Percentiles rank a stretch among this genome's conserved stretches.
Conservation (phyloP, 2,888 invertebrate genomes). For the Pandemis corylana region DNA sequence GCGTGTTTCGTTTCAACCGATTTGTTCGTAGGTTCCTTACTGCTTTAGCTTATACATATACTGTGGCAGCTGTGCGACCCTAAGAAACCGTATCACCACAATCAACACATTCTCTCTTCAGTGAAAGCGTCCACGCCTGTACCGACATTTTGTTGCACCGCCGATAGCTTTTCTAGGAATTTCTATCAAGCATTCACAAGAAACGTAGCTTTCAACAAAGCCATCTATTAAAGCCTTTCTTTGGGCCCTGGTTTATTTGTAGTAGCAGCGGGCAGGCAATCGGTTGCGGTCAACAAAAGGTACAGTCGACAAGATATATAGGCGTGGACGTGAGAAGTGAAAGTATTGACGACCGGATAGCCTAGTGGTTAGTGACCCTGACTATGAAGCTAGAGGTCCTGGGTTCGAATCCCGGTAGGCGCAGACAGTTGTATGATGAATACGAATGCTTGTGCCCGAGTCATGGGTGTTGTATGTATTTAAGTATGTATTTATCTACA, state of each 20-base stretch:
- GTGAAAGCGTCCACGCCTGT: slow-evolving; percentile 26
- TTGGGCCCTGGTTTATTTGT: slow-evolving; percentile 22
- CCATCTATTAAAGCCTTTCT: slow-evolving; percentile 11
- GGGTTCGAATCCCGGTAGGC: too few species aligned
- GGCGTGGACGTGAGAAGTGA: background rate
- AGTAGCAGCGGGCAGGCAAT: background rate
- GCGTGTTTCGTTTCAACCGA: too few species aligned
- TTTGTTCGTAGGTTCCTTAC: too few species aligned
- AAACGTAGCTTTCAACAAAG: slow-evolving; percentile 27
- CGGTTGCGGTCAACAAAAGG: background rate
- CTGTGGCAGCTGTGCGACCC: background rate
- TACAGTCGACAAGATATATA: background rate
- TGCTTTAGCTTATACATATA: too few species aligned
- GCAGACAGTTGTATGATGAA: too few species aligned
- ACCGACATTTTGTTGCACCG: slow-evolving; percentile 12
- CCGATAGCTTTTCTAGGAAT: slow-evolving; percentile 25
- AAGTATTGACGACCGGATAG: too few species aligned
- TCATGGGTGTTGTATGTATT: too few species aligned
- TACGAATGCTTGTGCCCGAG: too few species aligned
- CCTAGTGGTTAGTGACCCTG: too few species aligned
- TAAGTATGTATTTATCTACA: too few species aligned
- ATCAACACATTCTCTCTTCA: slow-evolving; percentile 11
- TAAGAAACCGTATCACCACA: background rate
- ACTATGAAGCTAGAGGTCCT: too few species aligned
- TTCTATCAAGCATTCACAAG: slow-evolving; percentile 31